Base-by-base conservation (phyloP, 2,797 vertebrate species). In the Threskiornis aethiopicus region DNA sequence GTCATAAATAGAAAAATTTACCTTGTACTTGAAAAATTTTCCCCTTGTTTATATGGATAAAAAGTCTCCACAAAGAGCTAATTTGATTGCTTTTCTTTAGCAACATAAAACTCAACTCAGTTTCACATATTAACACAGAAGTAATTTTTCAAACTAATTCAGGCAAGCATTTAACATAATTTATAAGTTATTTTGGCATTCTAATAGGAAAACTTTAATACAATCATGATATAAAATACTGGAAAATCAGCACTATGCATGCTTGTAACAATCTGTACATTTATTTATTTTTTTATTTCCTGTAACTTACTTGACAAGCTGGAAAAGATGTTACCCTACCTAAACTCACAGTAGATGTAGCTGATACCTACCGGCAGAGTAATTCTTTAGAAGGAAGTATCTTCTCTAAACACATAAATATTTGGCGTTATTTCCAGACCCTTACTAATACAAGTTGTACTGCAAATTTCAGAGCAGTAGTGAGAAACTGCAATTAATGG, bases 141-240 rank as follows among this genome's bases (percentile, higher is more conserved):
- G 25, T 15, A 83, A 37, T 80, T 78, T 92, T 92, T 73, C 67
- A 92, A 80, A 82, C 37, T 44, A 90, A 87, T 77, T 75, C 81
- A 84, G 78, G 41, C 67, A 90, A 84, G 41, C 11, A 70, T 85
- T 89, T 70, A 94, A 64, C 52, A 19, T 17, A 79, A 72, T 2
- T 65, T 76, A 12, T 42, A 93, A 84, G 37, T 54, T 87, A 82
- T 49, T 71, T 67, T 89, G 55, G 24, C 57, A 77, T 67, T 90
- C 81, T 75, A 83, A 51, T n/a, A 11, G 81, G 41, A 96, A 92
- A 80, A 84, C 8, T 82, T 87, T 71, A 89, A 96, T 58, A 83
- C 20, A 73, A 39, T 16, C 69, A 33, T 54, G 29, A 83, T 47
- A 89, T 18, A 80, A 85, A 82, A 89, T 49, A 46, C 37, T 77